A percentile compares a stretch with the other conserved stretches of the same genome.
These are phyloP conservation scores for Polia nebulosa DNA, from an alignment of 2,888 invertebrate species.

Conservation along the genomic window DNA sequence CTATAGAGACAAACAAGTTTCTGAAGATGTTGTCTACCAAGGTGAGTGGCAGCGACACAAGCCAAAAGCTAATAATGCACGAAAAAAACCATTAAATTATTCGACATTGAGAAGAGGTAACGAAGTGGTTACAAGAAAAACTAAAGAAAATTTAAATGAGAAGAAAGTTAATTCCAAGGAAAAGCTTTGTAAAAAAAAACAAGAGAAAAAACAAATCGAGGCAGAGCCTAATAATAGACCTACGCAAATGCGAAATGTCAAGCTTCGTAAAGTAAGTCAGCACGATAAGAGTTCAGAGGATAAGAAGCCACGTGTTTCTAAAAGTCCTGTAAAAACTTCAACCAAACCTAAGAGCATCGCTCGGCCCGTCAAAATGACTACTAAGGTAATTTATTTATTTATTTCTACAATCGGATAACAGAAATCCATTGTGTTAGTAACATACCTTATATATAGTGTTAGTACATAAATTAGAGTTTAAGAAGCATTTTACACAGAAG, in stretches of 20 bases:
- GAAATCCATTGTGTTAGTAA: too few relatives aligned
- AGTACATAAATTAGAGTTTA: too few relatives aligned
- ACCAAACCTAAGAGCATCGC: conserved; percentile 38
- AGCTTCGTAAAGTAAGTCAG: conserved; percentile 30
- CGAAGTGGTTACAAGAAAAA: conserved; percentile 59
- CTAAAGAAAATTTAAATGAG: conserved; percentile 50
- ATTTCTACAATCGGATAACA: too few relatives aligned
- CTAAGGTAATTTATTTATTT: too few relatives aligned
- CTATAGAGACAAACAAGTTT: conserved; percentile 78
- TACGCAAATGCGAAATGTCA: conserved; percentile 26
- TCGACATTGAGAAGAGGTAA: conserved; percentile 60
- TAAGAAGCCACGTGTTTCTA: conserved; percentile 20
- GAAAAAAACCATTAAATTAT: conserved; percentile 66
- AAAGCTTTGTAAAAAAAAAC: conserved; percentile 45
- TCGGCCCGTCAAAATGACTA: conserved; percentile 53
- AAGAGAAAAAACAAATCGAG: conserved; percentile 43
- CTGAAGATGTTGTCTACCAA: conserved; percentile 85
- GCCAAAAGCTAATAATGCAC: conserved; percentile 64
- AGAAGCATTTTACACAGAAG: too few relatives aligned
- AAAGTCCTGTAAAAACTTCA: conserved; percentile 43
- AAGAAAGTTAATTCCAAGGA: conserved; percentile 64
- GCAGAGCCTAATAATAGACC: conserved; percentile 32
- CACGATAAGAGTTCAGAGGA: conserved; percentile 19
- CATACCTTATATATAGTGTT: too few relatives aligned
- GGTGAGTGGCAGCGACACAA: conserved; percentile 82